Percentiles rank a stretch among this genome's conserved stretches.
These are phyloP conservation scores for Lycocorax pyrrhopterus DNA, from an alignment of 2,113 vertebrate species.

Conservation along the genomic window DNA sequence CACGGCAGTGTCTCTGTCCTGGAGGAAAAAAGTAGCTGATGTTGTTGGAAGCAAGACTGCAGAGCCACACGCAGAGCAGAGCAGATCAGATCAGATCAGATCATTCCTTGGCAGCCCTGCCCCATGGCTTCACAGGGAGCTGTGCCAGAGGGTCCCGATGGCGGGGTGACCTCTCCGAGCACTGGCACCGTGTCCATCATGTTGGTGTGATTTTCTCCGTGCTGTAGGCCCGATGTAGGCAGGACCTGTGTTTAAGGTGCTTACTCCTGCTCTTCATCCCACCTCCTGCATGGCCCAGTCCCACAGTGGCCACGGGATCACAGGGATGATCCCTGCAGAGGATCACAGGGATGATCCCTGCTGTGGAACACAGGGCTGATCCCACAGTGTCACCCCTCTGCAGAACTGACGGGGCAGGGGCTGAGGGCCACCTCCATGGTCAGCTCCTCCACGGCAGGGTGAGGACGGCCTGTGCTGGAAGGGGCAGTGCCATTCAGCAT, in stretches of 20 bases:
- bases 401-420: accelerated
- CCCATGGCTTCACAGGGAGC: accelerated
- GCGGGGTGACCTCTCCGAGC: not conserved
- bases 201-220: accelerated
- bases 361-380: not conserved
- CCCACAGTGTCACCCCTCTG: not conserved
- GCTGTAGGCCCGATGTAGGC: not conserved
- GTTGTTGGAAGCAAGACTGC: not conserved
- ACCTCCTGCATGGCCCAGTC: accelerated
- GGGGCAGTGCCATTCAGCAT: accelerated
- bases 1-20: accelerated
- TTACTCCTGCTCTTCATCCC: not conserved
- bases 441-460: accelerated
- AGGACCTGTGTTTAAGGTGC: not conserved
- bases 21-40: not conserved
- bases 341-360: not conserved
- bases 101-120: not conserved
- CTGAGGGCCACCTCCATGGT: accelerated
- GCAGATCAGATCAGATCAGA: not conserved
- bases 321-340: not conserved
- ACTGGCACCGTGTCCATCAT: accelerated
- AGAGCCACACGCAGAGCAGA: accelerated
- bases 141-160: not conserved
- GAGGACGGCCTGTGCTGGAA: not conserved
- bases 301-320: accelerated